A percentile compares a stretch with the other conserved stretches of the same genome.
Evolutionary conservation across 2,888 invertebrate genomes (phyloP).

Genomic region (Melinopterus prodromus): DNA sequence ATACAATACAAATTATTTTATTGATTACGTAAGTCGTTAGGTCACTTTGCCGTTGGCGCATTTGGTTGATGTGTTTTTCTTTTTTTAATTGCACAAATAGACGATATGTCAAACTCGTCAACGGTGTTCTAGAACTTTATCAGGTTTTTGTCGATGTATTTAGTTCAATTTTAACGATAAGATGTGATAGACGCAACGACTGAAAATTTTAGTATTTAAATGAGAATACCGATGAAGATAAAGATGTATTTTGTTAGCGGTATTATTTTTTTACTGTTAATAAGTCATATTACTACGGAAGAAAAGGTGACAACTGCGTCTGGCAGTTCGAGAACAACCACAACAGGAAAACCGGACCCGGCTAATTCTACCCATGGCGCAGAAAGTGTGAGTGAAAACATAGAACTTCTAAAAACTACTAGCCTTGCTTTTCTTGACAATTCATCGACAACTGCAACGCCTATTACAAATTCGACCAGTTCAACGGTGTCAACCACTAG

Average conservation of each 20-base stretch:
- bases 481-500: conserved; percentile 12
- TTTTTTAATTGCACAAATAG: not conserved
- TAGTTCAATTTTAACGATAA: conserved; percentile 21
- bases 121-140: conserved; percentile 32
- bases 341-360: conserved; percentile 18
- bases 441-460: conserved; percentile 18
- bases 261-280: conserved; percentile 36
- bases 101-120: conserved; percentile 32
- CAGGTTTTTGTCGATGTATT: conserved; percentile 26
- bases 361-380: conserved; percentile 6
- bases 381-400: not conserved
- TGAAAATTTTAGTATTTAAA: conserved; percentile 35
- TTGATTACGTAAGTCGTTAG: not conserved
- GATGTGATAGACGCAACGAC: conserved; percentile 29
- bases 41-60: not conserved
- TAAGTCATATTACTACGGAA: conserved; percentile 38
- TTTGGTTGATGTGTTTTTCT: not conserved
- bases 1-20: not conserved
- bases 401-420: not conserved
- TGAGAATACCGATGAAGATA: conserved; percentile 39
- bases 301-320: conserved; percentile 35
- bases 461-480: conserved; percentile 32
- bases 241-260: conserved; percentile 39
- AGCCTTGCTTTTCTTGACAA: conserved; percentile 5
- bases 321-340: conserved; percentile 25